Evolutionary conservation across 2,888 invertebrate genomes (phyloP), one percentile per base, ranked within the genome.

Genomic region (Rhingia rostrata): DNA sequence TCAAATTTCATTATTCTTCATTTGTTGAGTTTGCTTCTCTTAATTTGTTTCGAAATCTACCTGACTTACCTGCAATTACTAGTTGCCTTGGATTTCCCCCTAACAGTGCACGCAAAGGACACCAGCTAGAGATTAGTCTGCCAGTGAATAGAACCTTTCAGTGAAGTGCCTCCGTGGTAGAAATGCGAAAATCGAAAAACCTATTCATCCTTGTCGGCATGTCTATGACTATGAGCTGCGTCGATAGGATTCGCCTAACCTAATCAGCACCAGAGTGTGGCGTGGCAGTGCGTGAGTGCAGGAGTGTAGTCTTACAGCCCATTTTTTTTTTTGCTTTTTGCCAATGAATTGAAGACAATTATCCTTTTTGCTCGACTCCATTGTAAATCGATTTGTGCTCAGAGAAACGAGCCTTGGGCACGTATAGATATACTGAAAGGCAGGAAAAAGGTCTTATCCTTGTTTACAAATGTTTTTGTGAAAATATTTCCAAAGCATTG

Each of bases 401-500:
- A 49, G 22, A 67, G 60, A 58, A 78, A 54, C 37, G 64, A 49
- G 41, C 43, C 60, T 74, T 41, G 54, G 33, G 66, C 58, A 35
- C 6, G 47, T 39, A 39, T 22, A 47, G 47, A 39, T 12, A 35
- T 30, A 66, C 45, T 33, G 72, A 51, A 2, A 22, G 43, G 45
- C 9, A 35, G 32, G 54, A 41, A 79, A 84, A 79, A 80, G 80
- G 84, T 80, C 80, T 80, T 80, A 84, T 32, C 70, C 74, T 84
- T 84, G 84, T 84, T 84, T 84, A 84, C 84, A 84, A 84, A 84
- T 84, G 84, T 84, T 84, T 84, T 84, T 80, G 80, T 63, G 75
- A 66, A 80, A 84, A 84, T 80, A 84, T 84, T 84, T 84, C 54
- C 73, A 73, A 72, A 79, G 83, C 83, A 78, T 56, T 83, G 78